These are phyloP conservation scores for Loxodonta africana DNA, from an alignment of 2,113 vertebrate species.

Conservation along the genomic window DNA sequence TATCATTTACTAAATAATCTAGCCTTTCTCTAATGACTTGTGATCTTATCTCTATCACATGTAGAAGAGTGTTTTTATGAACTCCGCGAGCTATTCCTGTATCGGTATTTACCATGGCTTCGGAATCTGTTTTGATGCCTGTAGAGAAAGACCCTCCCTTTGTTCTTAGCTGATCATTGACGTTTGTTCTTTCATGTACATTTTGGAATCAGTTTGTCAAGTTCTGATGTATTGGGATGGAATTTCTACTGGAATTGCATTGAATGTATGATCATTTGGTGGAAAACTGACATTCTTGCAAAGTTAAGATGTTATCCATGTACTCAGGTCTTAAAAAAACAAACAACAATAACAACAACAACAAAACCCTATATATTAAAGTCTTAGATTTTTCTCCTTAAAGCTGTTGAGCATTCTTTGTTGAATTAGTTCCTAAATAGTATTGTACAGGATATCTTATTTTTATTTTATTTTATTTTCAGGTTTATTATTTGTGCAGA, in stretches of 20 bases:
- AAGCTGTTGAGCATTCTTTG: slow-evolving; percentile 6
- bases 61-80: not conserved
- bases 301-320: not conserved
- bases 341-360: not conserved
- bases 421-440: not conserved
- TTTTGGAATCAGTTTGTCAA: not conserved
- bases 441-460: not conserved
- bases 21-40: not conserved
- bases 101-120: not conserved
- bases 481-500: not conserved
- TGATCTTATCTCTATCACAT: not conserved
- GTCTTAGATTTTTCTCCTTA: not conserved
- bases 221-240: not conserved
- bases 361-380: not conserved
- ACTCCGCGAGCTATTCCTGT: not conserved
- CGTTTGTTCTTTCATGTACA: not conserved
- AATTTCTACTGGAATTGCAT: not conserved
- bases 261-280: not conserved
- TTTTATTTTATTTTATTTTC: slow-evolving; percentile 49
- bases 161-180: not conserved
- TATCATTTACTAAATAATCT: not conserved
- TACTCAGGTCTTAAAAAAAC: not conserved
- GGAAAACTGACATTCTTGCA: not conserved
- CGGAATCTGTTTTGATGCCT: not conserved
- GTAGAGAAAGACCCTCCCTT: not conserved